These are phyloP conservation scores for Pomacea canaliculata DNA, from an alignment of 2,888 invertebrate species.

Conservation along the genomic window DNA sequence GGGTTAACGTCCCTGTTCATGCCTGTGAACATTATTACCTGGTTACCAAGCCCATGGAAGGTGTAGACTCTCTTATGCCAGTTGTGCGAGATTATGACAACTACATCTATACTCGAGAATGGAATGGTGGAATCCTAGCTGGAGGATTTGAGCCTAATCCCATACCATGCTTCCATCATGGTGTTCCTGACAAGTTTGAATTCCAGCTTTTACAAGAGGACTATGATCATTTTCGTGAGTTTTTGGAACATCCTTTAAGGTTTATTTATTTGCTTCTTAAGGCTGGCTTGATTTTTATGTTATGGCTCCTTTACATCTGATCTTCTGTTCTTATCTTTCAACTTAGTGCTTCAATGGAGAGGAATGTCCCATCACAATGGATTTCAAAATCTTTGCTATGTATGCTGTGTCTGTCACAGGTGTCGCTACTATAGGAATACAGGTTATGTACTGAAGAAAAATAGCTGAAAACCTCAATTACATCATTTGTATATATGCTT, in stretches of 20 bases:
- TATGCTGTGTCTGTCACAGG: too few relatives aligned
- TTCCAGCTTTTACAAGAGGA: slow-evolving; percentile 76
- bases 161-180: slow-evolving; percentile 89
- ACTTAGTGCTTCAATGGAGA: too few relatives aligned
- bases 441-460: too few relatives aligned
- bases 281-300: background rate
- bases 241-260: background rate
- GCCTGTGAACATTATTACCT: slow-evolving; percentile 96
- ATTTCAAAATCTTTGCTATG: too few relatives aligned
- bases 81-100: slow-evolving; percentile 78
- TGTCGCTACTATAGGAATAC: too few relatives aligned
- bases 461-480: too few relatives aligned
- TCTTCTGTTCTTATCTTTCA: too few relatives aligned
- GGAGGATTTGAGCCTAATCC: slow-evolving; percentile 93
- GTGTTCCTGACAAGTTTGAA: slow-evolving; percentile 71
- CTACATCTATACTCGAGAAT: slow-evolving; percentile 76
- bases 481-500: too few relatives aligned
- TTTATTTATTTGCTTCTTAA: too few relatives aligned
- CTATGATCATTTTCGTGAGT: slow-evolving; percentile 94
- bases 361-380: too few relatives aligned
- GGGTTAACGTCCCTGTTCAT: slow-evolving; percentile 87
- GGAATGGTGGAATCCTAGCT: slow-evolving; percentile 85
- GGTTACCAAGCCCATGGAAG: slow-evolving; percentile 85
- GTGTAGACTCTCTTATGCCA: slow-evolving; percentile 85
- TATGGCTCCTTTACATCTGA: too few relatives aligned